Conservation (phyloP, 1,140 invertebrate genomes). For the Diprion similis region DNA sequence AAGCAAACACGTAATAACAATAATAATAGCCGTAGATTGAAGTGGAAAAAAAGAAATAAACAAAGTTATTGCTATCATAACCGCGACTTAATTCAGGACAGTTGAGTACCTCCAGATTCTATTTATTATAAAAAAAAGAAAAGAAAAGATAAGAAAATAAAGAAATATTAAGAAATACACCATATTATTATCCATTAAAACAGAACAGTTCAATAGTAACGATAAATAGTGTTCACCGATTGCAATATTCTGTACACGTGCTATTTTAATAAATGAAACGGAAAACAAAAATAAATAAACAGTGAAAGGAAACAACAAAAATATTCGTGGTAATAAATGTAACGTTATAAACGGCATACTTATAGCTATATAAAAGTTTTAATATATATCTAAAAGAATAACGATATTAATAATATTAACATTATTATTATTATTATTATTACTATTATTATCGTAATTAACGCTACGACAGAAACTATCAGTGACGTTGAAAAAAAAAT, state of each 20-base stretch:
- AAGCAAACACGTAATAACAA: not conserved
- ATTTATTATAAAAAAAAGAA: constrained; percentile 47
- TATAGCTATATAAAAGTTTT: too few species aligned
- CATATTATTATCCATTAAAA: not conserved
- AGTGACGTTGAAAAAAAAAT: too few species aligned
- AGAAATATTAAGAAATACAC: not conserved
- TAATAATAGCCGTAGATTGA: not conserved
- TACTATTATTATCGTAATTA: too few species aligned
- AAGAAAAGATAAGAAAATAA: constrained; percentile 12
- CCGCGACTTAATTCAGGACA: constrained; percentile 48
- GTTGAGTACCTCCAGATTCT: constrained; percentile 55
- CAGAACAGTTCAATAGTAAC: too few species aligned
- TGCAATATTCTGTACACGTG: too few species aligned
- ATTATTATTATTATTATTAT: too few species aligned
- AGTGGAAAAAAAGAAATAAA: constrained; percentile 11
- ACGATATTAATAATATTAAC: too few species aligned
- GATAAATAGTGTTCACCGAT: too few species aligned
- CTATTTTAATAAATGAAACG: too few species aligned
- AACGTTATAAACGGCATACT: too few species aligned
- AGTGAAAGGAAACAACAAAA: not conserved
- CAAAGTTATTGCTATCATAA: constrained; percentile 7
- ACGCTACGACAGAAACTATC: too few species aligned
- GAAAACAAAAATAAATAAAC: not conserved
- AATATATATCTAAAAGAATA: too few species aligned
- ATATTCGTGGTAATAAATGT: not conserved